Evolutionary conservation across 2,797 vertebrate species (phyloP).

Genomic region (Echeneis naucrates): DNA sequence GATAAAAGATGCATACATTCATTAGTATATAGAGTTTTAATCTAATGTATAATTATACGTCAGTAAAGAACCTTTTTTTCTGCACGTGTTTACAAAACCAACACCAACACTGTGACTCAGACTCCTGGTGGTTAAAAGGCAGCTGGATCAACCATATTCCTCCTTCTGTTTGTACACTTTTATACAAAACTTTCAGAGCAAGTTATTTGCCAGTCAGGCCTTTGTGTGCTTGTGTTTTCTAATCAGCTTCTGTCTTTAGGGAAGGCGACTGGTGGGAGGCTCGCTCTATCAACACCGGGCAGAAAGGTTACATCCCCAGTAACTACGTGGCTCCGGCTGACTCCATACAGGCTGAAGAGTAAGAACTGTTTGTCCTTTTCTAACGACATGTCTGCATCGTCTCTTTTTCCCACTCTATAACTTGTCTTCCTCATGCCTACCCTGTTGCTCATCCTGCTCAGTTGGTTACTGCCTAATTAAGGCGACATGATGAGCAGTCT

Average conservation of each 20-base stretch:
- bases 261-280: slow-evolving; percentile 99
- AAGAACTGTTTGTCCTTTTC: slow-evolving; percentile 69
- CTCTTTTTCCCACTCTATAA: background rate
- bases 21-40: background rate
- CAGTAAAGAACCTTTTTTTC: background rate
- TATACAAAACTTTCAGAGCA: slow-evolving; percentile 5
- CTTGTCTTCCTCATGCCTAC: background rate
- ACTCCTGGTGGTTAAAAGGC: slow-evolving; percentile 24
- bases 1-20: background rate
- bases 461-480: slow-evolving; percentile 26
- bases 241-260: slow-evolving; percentile 74
- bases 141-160: background rate
- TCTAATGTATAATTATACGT: background rate
- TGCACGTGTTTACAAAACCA: background rate
- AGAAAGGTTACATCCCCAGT: slow-evolving; percentile 98
- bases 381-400: background rate
- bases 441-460: slow-evolving; percentile 1
- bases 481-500: slow-evolving; percentile 11
- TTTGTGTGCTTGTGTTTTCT: slow-evolving; percentile 22
- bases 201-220: slow-evolving; percentile 1
- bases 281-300: slow-evolving; percentile 95
- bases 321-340: slow-evolving; percentile 99
- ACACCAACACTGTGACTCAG: background rate
- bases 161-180: background rate
- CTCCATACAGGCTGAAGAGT: slow-evolving; percentile 99